A percentile compares a stretch with the other conserved stretches of the same genome.
Conservation (phyloP, 2,113 vertebrate species). For the Meleagris gallopavo region DNA sequence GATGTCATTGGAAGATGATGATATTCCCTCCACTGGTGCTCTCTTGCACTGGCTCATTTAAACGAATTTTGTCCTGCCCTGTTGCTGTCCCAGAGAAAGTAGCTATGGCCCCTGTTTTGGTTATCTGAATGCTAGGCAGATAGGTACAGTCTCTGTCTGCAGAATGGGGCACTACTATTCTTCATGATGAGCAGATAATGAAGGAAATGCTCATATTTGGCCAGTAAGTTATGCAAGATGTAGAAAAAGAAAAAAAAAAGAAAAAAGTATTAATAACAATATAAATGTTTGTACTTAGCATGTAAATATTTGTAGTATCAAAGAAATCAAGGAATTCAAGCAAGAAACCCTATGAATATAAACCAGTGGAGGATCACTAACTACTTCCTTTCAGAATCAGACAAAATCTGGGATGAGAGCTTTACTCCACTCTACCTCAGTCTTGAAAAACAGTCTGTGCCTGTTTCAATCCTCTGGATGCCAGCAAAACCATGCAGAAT, state of each 20-base stretch:
- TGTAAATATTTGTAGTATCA: background rate
- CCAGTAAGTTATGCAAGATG: background rate
- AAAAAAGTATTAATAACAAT: background rate
- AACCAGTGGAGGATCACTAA: background rate
- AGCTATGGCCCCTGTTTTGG: background rate
- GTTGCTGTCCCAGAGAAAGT: background rate
- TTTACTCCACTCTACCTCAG: background rate
- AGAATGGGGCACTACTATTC: background rate
- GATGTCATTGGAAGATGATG: background rate
- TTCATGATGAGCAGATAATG: background rate
- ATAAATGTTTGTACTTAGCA: background rate
- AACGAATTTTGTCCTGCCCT: background rate
- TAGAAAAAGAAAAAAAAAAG: too few species aligned
- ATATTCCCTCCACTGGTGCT: background rate
- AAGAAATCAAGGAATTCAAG: background rate
- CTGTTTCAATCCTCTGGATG: conserved; percentile 25
- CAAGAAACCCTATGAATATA: background rate
- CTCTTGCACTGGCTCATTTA: background rate
- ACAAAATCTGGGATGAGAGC: background rate
- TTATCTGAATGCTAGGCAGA: background rate
- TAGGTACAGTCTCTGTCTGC: background rate
- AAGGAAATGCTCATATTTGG: background rate
- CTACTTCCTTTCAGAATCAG: background rate
- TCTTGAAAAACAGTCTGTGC: conserved; percentile 10
- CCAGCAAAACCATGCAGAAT: conserved; percentile 11